These are phyloP conservation scores for Microtus californicus DNA, from an alignment of 2,797 vertebrate genomes.

Conservation along the genomic window DNA sequence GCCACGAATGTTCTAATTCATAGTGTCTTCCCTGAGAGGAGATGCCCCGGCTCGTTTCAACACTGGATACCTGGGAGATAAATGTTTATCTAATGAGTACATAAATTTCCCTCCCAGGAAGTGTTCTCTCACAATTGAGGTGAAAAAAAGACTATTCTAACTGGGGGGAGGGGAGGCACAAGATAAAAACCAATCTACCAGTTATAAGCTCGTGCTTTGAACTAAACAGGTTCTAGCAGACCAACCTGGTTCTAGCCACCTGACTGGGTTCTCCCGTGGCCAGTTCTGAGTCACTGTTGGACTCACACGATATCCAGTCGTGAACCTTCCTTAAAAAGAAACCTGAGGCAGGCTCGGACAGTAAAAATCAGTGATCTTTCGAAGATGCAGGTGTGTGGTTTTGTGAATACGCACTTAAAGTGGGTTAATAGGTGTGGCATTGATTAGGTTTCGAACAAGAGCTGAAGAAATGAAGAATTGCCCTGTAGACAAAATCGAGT, in stretches of 20 bases:
- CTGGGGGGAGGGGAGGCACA: neutral
- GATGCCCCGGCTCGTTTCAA: neutral
- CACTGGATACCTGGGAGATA: neutral
- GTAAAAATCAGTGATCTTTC: neutral
- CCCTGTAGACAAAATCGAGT: neutral
- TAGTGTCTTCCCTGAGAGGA: neutral
- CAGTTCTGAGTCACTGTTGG: neutral
- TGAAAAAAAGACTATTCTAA: slow-evolving; percentile 8
- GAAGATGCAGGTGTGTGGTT: neutral
- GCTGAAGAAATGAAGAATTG: slow-evolving; percentile 54
- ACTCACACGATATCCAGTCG: neutral
- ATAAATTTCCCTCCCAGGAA: neutral
- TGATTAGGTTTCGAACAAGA: neutral
- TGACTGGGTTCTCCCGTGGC: neutral
- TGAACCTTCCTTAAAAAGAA: slow-evolving; percentile 37
- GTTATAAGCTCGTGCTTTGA: neutral
- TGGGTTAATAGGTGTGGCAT: neutral
- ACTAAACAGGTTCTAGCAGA: neutral
- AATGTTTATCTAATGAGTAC: neutral
- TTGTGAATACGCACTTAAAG: neutral
- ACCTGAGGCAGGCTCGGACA: neutral
- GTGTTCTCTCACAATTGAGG: neutral
- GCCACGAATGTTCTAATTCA: neutral
- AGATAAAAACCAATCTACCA: neutral
- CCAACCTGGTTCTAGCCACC: neutral